Evolutionary conservation across 2,888 invertebrate genomes (phyloP).

Genomic region (Acronicta alni): DNA sequence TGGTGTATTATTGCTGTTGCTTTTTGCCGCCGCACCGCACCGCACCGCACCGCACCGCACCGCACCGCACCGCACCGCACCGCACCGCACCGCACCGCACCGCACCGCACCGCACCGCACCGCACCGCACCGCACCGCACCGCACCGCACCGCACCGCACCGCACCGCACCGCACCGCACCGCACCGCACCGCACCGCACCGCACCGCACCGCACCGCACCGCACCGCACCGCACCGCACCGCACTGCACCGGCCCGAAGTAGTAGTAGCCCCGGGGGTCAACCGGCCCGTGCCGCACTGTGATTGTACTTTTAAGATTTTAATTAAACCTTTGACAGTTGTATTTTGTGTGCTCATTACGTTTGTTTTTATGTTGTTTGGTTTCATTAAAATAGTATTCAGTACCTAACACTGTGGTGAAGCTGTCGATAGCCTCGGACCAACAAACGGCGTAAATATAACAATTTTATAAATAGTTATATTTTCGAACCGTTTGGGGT

Average conservation of each 20-base stretch:
- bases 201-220: neutral
- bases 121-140: constrained; percentile 1
- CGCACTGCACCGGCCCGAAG: neutral
- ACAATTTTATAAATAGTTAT: no score
- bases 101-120: neutral
- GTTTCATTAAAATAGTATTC: neutral
- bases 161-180: constrained; percentile 5
- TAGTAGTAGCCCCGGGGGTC: neutral
- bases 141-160: neutral
- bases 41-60: neutral
- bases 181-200: constrained; percentile 1
- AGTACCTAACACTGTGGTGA: no score
- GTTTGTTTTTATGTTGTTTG: neutral
- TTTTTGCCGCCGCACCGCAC: constrained; percentile 1
- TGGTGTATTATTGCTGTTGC: constrained; percentile 10
- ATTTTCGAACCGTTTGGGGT: no score
- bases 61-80: neutral
- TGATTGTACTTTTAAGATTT: constrained; percentile 30
- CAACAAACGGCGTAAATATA: no score
- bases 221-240: constrained; percentile 1
- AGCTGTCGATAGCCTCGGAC: no score
- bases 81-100: constrained; percentile 1
- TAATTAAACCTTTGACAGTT: constrained; percentile 31
- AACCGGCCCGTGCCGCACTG: neutral
- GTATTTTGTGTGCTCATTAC: neutral